phyloP scores from a whole-genome alignment of 2,888 invertebrate species.

The Merodon equestris region DNA sequence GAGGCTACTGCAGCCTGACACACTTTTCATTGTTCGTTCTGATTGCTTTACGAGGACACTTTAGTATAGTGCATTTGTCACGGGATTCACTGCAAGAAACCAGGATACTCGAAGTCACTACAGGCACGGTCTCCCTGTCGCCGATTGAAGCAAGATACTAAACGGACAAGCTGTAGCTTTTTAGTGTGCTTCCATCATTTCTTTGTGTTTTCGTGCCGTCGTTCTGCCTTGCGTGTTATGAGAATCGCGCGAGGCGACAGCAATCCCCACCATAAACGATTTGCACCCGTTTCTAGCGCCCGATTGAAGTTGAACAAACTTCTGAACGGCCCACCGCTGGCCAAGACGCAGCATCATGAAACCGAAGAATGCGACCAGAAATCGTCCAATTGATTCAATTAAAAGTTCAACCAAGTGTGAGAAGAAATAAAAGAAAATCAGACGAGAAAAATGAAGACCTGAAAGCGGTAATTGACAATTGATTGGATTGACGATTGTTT shows the following conservation, averaged over 20 bases:
- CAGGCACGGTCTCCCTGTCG: conserved; percentile 30
- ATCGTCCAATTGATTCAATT: conserved; percentile 57
- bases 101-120: background rate
- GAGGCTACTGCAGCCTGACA: conserved; percentile 70
- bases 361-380: conserved; percentile 48
- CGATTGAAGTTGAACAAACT: conserved; percentile 53
- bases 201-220: too few relatives aligned
- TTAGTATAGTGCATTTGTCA: conserved; percentile 7
- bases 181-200: conserved; percentile 9
- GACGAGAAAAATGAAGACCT: conserved; percentile 19
- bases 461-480: conserved; percentile 31
- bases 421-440: conserved; percentile 11
- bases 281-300: too few relatives aligned
- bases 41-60: background rate
- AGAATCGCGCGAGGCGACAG: too few relatives aligned
- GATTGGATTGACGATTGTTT: conserved; percentile 34
- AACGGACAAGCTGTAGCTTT: conserved; percentile 29
- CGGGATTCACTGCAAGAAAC: too few relatives aligned
- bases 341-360: conserved; percentile 1
- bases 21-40: conserved; percentile 54
- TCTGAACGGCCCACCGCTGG: conserved; percentile 25
- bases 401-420: conserved; percentile 51
- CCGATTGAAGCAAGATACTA: conserved; percentile 47
- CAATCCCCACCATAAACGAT: background rate
- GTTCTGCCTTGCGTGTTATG: background rate